These are phyloP conservation scores for Plestiodon gilberti DNA, from an alignment of 2,113 vertebrate species.

Conservation along the genomic window DNA sequence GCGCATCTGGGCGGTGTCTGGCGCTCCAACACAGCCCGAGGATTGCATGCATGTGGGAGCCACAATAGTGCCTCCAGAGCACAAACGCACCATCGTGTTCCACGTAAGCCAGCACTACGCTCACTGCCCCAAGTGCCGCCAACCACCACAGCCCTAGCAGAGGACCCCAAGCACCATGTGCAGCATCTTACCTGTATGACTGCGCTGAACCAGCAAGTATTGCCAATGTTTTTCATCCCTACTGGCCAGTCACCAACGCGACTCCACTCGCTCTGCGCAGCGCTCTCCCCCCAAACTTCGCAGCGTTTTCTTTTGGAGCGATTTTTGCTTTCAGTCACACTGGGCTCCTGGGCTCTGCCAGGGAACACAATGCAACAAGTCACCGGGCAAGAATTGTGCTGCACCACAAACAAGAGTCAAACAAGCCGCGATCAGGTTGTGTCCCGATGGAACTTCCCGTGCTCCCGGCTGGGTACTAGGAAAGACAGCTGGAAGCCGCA, in stretches of 20 bases:
- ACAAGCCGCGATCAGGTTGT: too few relatives aligned
- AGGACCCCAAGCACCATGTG: background rate
- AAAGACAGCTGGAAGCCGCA: background rate
- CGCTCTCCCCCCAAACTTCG: conserved; percentile 85
- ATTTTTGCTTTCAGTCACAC: conserved; percentile 79
- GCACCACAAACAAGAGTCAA: background rate
- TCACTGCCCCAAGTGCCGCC: background rate
- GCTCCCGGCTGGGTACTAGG: background rate
- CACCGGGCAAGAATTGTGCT: fast-evolving
- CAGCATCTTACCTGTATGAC: conserved; percentile 89
- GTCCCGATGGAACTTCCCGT: too few relatives aligned
- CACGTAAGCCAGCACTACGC: too few relatives aligned
- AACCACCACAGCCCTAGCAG: background rate
- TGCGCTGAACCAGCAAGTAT: conserved; percentile 98
- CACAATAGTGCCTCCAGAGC: too few relatives aligned
- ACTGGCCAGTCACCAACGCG: conserved; percentile 91
- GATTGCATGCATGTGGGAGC: background rate
- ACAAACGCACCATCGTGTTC: too few relatives aligned
- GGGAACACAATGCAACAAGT: background rate
- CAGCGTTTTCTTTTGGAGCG: conserved; percentile 90
- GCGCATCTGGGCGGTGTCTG: background rate
- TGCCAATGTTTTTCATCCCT: conserved; percentile 94
- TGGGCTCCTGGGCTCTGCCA: conserved; percentile 79
- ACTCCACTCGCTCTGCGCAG: conserved; percentile 85
- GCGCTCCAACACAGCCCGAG: background rate